Percentiles rank a stretch among this genome's conserved stretches.
These are phyloP conservation scores for Planiliza haematocheilus DNA, from an alignment of 2,113 vertebrate species.

Conservation along the genomic window DNA sequence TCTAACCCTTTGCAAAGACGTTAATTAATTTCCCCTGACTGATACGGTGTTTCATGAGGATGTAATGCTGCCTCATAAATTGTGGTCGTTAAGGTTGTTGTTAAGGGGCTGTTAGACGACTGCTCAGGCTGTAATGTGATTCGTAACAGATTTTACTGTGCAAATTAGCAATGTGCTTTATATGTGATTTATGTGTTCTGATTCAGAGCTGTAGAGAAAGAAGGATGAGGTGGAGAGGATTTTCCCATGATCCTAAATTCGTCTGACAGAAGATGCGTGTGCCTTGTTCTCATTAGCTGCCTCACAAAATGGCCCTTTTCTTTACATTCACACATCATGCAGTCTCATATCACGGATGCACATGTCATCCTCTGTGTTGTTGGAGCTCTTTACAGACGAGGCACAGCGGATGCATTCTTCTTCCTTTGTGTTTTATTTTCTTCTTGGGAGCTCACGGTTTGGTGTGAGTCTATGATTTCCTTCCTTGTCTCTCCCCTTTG, in stretches of 20 bases:
- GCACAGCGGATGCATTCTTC: not conserved
- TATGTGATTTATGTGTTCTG: conserved; percentile 29
- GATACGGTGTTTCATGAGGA: conserved; percentile 28
- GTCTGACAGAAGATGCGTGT: conserved; percentile 53
- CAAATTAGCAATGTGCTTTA: conserved; percentile 21
- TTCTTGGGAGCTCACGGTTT: not conserved
- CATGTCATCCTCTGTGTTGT: conserved; percentile 12
- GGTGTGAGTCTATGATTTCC: conserved; percentile 4
- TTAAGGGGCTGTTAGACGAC: conserved; percentile 35
- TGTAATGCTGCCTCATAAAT: conserved; percentile 56
- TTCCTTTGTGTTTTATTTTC: not conserved
- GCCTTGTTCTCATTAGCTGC: conserved; percentile 46
- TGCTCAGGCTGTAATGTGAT: conserved; percentile 32
- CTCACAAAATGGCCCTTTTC: conserved; percentile 77
- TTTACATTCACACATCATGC: conserved; percentile 66
- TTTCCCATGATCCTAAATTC: conserved; percentile 51
- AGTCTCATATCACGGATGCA: conserved; percentile 50
- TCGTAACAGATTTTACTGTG: conserved; percentile 36
- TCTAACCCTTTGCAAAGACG: conserved; percentile 5
- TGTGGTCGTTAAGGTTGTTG: conserved; percentile 41
- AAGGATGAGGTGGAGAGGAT: conserved; percentile 38
- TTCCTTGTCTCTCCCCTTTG: not conserved
- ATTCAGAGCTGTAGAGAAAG: conserved; percentile 16
- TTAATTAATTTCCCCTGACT: conserved; percentile 30
- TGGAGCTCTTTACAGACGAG: conserved; percentile 27